phyloP scores from a whole-genome alignment of 2,113 vertebrate species.

The Stercorarius parasiticus region DNA sequence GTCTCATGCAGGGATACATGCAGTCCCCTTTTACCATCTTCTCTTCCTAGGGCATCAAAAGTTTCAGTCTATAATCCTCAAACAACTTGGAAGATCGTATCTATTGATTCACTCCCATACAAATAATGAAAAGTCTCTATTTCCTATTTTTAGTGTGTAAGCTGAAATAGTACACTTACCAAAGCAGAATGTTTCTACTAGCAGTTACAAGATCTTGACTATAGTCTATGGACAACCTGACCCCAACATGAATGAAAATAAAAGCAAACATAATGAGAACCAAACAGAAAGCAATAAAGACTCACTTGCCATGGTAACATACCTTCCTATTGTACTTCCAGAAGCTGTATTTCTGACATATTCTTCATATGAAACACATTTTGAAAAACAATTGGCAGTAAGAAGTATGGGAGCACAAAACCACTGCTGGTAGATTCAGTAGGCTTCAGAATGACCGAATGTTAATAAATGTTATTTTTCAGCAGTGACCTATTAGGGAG shows the following conservation, averaged over 20 bases:
- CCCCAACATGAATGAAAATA: not conserved
- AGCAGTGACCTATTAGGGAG: not conserved
- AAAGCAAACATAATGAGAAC: not conserved
- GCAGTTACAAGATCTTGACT: not conserved
- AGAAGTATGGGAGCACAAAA: not conserved
- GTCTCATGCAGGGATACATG: not conserved
- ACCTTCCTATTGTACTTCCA: not conserved
- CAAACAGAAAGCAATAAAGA: not conserved
- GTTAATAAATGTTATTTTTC: not conserved
- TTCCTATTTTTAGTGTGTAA: not conserved
- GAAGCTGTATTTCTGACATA: not conserved
- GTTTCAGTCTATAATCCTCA: not conserved
- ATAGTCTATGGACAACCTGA: not conserved
- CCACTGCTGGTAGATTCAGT: not conserved
- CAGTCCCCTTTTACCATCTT: not conserved
- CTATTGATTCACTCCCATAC: not conserved
- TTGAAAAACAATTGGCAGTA: not conserved
- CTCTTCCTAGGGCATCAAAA: not conserved
- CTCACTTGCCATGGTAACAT: not conserved
- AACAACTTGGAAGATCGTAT: not conserved
- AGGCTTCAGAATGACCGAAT: not conserved
- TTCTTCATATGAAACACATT: not conserved
- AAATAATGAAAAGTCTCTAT: not conserved
- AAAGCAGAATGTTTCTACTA: not conserved
- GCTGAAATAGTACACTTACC: not conserved